Evolutionary conservation across 2,113 vertebrate genomes (phyloP).

Genomic region (Laticauda laticaudata): DNA sequence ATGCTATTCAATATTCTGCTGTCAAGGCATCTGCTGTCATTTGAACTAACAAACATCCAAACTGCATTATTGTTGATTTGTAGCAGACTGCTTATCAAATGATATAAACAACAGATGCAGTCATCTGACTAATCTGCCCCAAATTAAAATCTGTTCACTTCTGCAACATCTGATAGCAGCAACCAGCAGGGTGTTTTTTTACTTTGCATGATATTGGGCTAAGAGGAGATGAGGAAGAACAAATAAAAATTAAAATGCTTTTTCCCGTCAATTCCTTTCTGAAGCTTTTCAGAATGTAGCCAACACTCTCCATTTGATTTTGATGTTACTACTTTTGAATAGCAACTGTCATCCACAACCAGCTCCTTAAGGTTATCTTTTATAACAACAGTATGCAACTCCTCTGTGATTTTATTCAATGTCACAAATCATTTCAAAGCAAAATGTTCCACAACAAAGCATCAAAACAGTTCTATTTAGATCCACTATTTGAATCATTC

Average conservation of each 20-base stretch:
- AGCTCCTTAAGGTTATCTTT: not conserved
- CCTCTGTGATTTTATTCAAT: not conserved
- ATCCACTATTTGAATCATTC: not conserved
- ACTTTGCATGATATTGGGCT: not conserved
- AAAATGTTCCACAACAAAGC: not conserved
- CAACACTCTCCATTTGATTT: not conserved
- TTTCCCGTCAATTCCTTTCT: rapidly evolving
- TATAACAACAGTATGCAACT: not conserved
- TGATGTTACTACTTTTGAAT: not conserved
- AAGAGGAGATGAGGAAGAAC: not conserved
- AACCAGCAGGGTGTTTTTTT: not conserved
- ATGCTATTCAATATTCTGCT: not conserved
- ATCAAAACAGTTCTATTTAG: not conserved
- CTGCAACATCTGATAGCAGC: not conserved
- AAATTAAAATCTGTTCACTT: constrained; percentile 28
- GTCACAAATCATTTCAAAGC: not conserved
- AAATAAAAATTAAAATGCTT: not conserved
- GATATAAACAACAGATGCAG: constrained; percentile 33
- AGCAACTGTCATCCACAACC: not conserved
- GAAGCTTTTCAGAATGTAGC: not conserved
- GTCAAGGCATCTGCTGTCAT: constrained; percentile 17
- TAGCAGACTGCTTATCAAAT: constrained; percentile 17
- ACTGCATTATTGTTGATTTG: constrained; percentile 24
- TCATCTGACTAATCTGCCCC: constrained; percentile 27
- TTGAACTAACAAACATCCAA: constrained; percentile 10